Evolutionary conservation across 2,888 invertebrate species (phyloP), one percentile per base, ranked within the genome.

Genomic region (Candidula unifasciata): DNA sequence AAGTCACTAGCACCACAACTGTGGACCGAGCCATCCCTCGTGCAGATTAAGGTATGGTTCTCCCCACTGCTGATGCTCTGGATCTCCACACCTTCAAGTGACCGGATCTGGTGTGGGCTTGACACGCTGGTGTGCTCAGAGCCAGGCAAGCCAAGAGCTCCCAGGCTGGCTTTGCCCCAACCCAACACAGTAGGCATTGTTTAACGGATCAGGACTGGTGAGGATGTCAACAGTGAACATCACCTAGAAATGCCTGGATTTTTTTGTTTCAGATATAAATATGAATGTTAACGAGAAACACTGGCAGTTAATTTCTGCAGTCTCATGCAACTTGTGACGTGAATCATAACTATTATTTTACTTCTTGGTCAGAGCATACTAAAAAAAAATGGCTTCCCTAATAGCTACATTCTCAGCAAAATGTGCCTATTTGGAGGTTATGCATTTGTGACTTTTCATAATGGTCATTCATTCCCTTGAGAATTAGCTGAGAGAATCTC

Each of bases 1-100:
- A 96, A 96, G 91, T 98, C 97, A 95, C 99, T 99, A 92, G 95
- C 96, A 1, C 99, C 99, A 95, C 98, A 98, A 2, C 97, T 96
- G 94, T 96, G 98, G 10, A 98, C 95, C 90, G 96, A 95, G 18
- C 98, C 98, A 92, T 96, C 95, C 85, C 95, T 94, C 0, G 96
- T 96, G 0, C 97, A 94, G 87, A 97, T 95, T 24, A 98, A 93
- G 0, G 97, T 96, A 93, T 98, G 97, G 89, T 96, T 96, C 90
- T 96, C 96, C 35, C 98, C 98, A 90, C 97, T 97, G 8, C 96
- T 96, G 88, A 96, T 89, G 69, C 92, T 88, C 5, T 60, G 77
- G 30, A 93, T 88, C n/a, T 88, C 81, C 30, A 85, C 85, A 8
- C 87, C 85, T n/a, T 87, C 83, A 8, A 91, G 85, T 16, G 86